Evolutionary conservation across 2,888 invertebrate species (phyloP).

Genomic region (Camponotus fellah): DNA sequence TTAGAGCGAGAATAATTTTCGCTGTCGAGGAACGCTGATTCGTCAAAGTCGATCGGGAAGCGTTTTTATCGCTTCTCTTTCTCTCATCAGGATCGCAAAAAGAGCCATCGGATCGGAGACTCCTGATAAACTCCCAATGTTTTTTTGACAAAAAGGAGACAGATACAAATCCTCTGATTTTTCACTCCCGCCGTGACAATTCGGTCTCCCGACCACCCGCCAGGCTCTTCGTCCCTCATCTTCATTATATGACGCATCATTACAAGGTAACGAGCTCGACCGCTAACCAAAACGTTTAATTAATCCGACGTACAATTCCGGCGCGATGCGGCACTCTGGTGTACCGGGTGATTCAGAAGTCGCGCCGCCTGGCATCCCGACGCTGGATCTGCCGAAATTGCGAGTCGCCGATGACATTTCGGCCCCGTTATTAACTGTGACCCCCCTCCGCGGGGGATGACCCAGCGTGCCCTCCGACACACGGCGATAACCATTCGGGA

Average conservation of each 20-base stretch:
- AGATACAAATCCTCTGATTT: constrained; percentile 6
- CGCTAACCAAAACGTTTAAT: constrained; percentile 73
- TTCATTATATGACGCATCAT: constrained; percentile 58
- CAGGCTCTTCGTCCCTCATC: constrained; percentile 7
- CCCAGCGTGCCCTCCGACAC: constrained; percentile 36
- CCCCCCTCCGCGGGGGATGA: constrained; percentile 47
- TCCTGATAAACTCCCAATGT: not conserved
- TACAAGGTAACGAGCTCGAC: constrained; percentile 68
- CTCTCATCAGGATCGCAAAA: not conserved
- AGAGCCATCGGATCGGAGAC: not conserved
- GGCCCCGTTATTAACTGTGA: constrained; percentile 75
- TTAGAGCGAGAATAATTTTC: constrained; percentile 42
- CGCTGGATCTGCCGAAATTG: constrained; percentile 59
- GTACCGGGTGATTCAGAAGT: constrained; percentile 41
- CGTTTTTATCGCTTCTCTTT: constrained; percentile 1
- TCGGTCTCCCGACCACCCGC: constrained; percentile 42
- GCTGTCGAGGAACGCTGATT: constrained; percentile 49
- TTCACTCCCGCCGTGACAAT: constrained; percentile 55
- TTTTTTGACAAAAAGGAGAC: not conserved
- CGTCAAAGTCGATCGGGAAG: constrained; percentile 22
- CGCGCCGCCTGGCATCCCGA: constrained; percentile 49
- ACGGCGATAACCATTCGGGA: constrained; percentile 81
- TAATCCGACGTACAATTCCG: constrained; percentile 69
- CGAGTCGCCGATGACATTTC: constrained; percentile 69
- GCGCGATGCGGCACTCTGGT: constrained; percentile 32